Evolutionary conservation across 2,113 vertebrate genomes (phyloP), one percentile per base, ranked within the genome.

Genomic region (Hydrochoerus hydrochaeris): DNA sequence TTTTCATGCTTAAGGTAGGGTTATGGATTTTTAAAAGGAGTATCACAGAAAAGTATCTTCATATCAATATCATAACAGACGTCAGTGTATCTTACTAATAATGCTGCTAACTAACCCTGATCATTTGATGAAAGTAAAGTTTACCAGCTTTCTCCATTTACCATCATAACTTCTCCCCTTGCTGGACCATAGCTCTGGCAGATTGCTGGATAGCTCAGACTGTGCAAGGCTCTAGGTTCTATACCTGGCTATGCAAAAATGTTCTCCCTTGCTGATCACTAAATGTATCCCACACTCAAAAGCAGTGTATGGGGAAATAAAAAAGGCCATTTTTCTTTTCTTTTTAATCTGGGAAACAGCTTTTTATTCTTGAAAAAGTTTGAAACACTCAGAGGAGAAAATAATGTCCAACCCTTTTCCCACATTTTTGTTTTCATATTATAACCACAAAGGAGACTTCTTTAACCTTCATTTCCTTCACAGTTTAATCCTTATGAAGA

Each of bases 21-120:
- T 52, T 77, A 26, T 17, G n/a, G 24, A 49, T 65, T 91, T 20
- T 24, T 41, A 22, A 41, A 63, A 62, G 54, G 30, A 41, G 19
- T 10, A 1, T 8, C 4, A 1, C 38, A 26, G 41, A 69, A 49
- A 1, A 2, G 0, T 32, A 10, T 5, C 28, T 22, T 38, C 46
- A 44, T 41, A 52, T 52, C 69, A 46, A 26, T 24, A 22, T 17
- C 0, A 1, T 62, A 13, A n/a, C 17, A 57, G 71, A 26, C 2
- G 8, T 46, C 35, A 22, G 1, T 1, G 5, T 10, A 0, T 49
- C 26, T 75, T 16, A 12, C n/a, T 12, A 22, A 2, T 28, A 12
- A 32, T 63, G 58, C 17, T 75, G 3, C 41, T 46, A 46, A 44
- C 4, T 41, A 30, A 71, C 52, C 77, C 63, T 1, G 26, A 62